Conservation (phyloP, 2,888 invertebrate genomes). For the Drosophila neonasuta region DNA sequence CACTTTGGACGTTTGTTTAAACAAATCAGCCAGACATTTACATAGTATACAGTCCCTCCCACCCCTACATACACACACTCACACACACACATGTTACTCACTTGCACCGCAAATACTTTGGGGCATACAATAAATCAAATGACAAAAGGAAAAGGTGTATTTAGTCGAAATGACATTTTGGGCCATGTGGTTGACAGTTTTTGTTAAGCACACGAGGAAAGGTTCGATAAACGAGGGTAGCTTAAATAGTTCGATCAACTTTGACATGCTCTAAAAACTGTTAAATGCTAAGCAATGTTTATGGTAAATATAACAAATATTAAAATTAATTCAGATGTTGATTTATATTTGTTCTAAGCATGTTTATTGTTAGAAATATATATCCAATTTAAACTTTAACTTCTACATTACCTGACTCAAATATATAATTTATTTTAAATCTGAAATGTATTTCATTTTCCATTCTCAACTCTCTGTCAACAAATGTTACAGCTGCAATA, state of each 20-base stretch:
- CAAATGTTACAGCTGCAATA: too few relatives aligned
- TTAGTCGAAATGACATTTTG: conserved; percentile 61
- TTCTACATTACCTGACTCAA: too few relatives aligned
- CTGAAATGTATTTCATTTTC: too few relatives aligned
- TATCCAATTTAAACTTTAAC: too few relatives aligned
- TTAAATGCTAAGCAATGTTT: too few relatives aligned
- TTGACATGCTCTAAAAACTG: too few relatives aligned
- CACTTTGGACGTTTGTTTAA: conserved; percentile 49
- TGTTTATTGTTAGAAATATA: too few relatives aligned
- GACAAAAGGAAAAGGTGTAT: conserved; percentile 66
- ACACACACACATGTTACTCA: conserved; percentile 15
- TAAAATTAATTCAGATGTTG: too few relatives aligned
- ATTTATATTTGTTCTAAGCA: too few relatives aligned
- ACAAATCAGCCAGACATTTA: conserved; percentile 60
- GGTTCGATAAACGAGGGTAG: conserved; percentile 23
- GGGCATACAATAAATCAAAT: conserved; percentile 67
- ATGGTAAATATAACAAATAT: too few relatives aligned
- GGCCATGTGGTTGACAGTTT: conserved; percentile 50
- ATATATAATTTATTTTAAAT: too few relatives aligned
- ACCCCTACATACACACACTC: conserved; percentile 10
- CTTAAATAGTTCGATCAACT: conserved; percentile 11
- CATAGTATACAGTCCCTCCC: conserved; percentile 27
- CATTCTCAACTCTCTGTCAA: too few relatives aligned
- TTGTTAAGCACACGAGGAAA: conserved; percentile 19
- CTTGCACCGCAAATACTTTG: conserved; percentile 49